Evolutionary conservation across 2,888 invertebrate genomes (phyloP), one percentile per base, ranked within the genome.

Genomic region (Erpobdella octoculata): DNA sequence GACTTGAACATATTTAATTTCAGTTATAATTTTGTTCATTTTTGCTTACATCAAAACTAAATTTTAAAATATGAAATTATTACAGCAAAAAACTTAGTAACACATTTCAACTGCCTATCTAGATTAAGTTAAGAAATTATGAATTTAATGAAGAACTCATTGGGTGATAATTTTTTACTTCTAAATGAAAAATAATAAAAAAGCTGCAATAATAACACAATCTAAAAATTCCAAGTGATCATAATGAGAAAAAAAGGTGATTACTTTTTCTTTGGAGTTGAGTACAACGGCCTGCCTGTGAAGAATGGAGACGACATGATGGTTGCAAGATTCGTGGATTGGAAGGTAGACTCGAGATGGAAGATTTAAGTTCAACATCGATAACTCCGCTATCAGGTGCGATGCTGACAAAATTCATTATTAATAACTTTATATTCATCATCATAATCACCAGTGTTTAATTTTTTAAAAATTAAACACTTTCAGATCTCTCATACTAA

Each of bases 271-370:
- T 86, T 99, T 99, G 77, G 96, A 96, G 85, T 99, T 99, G 76
- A 99, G 89, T 71, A 98, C 96, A 69, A 96, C 96, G 74, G 95
- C 94, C 76, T 93, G 93, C 80, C 93, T 93, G 73, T 93, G 93
- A 59, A 97, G 96, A 85, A 99, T 93, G 84, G 97, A 87, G 66
- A 98, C 90, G 78, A 99, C 90, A 85, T 98, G 97, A 68, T 92
- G 89, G 77, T 88, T 87, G 71, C 76, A 74, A 35, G 75, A 74
- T 77, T 89, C 89, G 83, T 93, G 90, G 64, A 97, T 87, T 18
- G 98, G 98, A 78, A 99, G 87, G 96, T 97, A 98, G 74, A 98
- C 97, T 73, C 95, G 86, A 15, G 97, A 96, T 18, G 98, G 98
- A 74, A 99, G 87, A 86, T 98, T 97, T 77, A 96, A 88, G 85